Evolutionary conservation across 2,113 vertebrate species (phyloP).

Genomic region (Bolborhynchus lineola): DNA sequence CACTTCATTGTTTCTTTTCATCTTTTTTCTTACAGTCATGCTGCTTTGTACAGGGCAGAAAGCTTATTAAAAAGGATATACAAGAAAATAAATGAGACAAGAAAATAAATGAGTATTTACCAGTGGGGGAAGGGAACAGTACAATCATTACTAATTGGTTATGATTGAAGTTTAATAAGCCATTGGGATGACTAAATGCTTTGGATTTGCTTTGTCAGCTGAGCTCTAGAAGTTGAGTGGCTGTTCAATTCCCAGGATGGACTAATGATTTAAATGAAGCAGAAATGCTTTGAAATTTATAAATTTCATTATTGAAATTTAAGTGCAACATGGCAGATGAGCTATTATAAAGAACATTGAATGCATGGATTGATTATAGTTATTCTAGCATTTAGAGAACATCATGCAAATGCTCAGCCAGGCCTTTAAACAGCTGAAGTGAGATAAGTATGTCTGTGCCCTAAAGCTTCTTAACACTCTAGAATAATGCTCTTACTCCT

Average conservation of each 20-base stretch:
- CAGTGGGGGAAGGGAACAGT: not conserved
- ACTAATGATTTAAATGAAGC: not conserved
- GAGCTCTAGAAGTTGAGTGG: not conserved
- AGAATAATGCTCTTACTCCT: not conserved
- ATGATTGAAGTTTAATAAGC: conserved; percentile 55
- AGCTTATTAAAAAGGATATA: conserved; percentile 25
- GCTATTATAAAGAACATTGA: not conserved
- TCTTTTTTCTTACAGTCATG: not conserved
- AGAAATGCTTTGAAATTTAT: not conserved
- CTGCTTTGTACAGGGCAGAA: not conserved
- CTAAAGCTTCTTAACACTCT: not conserved
- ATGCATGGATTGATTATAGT: not conserved
- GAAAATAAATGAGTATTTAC: conserved; percentile 59
- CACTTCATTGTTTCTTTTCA: not conserved
- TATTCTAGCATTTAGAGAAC: not conserved
- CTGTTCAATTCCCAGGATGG: not conserved
- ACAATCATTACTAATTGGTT: conserved; percentile 22
- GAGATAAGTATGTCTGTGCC: not conserved
- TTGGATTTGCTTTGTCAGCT: conserved; percentile 9
- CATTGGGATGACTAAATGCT: not conserved
- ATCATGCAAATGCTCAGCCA: not conserved
- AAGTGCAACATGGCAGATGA: not conserved
- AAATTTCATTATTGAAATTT: not conserved
- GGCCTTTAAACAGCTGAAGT: not conserved
- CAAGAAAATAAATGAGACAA: conserved; percentile 42